A percentile compares a stretch with the other conserved stretches of the same genome.
These are phyloP conservation scores for Stenotaenia linearis DNA, from an alignment of 2,888 invertebrate species.

Conservation along the genomic window DNA sequence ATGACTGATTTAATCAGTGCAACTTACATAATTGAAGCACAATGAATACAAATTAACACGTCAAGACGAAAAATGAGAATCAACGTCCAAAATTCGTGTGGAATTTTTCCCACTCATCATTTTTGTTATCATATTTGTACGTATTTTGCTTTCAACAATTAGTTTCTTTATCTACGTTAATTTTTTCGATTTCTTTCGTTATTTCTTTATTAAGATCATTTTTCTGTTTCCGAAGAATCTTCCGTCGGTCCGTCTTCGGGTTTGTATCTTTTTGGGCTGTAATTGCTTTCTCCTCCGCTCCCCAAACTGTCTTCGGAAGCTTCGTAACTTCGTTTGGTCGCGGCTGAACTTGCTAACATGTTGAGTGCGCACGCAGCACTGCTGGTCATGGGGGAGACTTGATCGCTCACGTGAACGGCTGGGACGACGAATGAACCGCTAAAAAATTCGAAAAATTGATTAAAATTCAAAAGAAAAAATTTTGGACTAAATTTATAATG, in stretches of 20 bases:
- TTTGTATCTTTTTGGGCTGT: constrained; percentile 22
- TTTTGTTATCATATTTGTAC: no score
- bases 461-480: no score
- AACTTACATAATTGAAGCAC: background rate
- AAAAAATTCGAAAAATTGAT: background rate
- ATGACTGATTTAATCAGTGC: background rate
- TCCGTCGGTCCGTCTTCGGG: background rate
- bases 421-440: constrained; percentile 35
- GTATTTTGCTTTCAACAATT: no score
- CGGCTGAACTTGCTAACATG: constrained; percentile 36
- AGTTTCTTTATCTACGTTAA: no score
- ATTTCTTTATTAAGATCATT: background rate
- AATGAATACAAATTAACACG: background rate
- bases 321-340: constrained; percentile 15
- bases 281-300: background rate
- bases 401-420: constrained; percentile 32
- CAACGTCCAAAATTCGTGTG: background rate
- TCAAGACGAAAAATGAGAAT: background rate
- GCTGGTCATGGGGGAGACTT: constrained; percentile 30
- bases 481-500: no score
- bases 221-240: constrained; percentile 30
- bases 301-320: constrained; percentile 24
- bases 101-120: background rate
- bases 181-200: background rate
- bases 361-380: constrained; percentile 35